Base-by-base conservation (phyloP, 2,888 invertebrate genomes). In the Lepidocyrtoides sp. region DNA sequence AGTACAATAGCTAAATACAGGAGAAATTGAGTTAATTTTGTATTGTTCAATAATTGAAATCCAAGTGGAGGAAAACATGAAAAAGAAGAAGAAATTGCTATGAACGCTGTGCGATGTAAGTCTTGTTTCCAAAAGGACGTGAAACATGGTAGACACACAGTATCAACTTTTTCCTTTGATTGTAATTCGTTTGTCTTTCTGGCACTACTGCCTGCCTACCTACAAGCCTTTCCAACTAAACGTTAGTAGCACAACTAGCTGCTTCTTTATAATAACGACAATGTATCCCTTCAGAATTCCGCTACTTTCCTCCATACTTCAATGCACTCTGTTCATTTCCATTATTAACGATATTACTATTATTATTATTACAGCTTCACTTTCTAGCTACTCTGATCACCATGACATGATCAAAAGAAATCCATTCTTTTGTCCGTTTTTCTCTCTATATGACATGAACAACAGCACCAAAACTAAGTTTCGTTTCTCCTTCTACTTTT, bases 31-130 rank as follows among this genome's bases (percentile, higher is more conserved):
- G n/a, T 69, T 69, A 69, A 69, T 69, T 32, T 36, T 36, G 36
- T 69, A 69, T 69, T 69, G 66, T 69, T 36, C 66, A 36, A 17
- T 69, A 36, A 69, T 32, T 69, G 32, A 69, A n/a, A 69, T 36
- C 63, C 12, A 63, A 26, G 26, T 29, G 29, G 36, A 69, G 32
- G 0, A 69, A 12, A 63, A 12, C 12, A 63, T 26, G 63, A 23
- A 57, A 5, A 17, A 2, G 51, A 14, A 51, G 14, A 10, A 57
- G 20, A 57, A 57, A 20, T 20, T 20, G 51, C 8, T 14, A 10
- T 41, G 10, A 41, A 41, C 41, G 41, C 41, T 41, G 41, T 41
- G 5, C 10, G 41, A 41, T 4, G 41, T 4, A 41, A 41, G 4
- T 41, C 41, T 10, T 41, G 41, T 41, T 4, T 41, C 41, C 41